phyloP scores from a whole-genome alignment of 2,888 invertebrate species.

The Dolichopus griseipennis region DNA sequence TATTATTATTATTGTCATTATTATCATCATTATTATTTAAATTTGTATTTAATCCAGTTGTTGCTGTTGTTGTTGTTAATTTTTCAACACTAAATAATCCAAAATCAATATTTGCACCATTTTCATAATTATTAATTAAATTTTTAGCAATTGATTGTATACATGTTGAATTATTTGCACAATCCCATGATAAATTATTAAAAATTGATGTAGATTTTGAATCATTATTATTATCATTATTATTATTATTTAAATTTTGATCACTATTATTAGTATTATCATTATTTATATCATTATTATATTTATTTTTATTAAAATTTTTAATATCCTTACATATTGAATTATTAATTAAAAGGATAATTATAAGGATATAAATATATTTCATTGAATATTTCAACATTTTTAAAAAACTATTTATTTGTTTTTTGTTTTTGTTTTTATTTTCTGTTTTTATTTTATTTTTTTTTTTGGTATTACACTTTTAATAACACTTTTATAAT shows the following conservation, averaged over 20 bases:
- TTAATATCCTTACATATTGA: background rate
- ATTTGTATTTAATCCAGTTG: too few species aligned
- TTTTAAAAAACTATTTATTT: background rate
- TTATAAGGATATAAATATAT: background rate
- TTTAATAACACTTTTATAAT: too few species aligned
- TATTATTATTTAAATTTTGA: background rate
- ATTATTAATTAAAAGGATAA: background rate
- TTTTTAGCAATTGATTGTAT: conserved; percentile 47
- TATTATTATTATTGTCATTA: conserved; percentile 16
- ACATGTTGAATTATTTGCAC: conserved; percentile 56
- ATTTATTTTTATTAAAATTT: background rate
- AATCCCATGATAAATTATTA: conserved; percentile 42
- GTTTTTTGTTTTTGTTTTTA: too few species aligned
- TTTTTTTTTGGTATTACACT: background rate
- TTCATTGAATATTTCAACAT: background rate
- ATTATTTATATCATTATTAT: background rate
- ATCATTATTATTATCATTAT: background rate
- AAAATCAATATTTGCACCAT: conserved; percentile 49
- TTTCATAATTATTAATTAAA: conserved; percentile 46
- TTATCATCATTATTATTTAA: conserved; percentile 18
- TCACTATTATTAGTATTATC: background rate
- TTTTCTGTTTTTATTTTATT: too few species aligned
- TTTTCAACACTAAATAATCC: conserved; percentile 51
- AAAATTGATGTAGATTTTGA: conserved; percentile 21
- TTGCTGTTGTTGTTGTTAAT: conserved; percentile 31